Base-by-base conservation (phyloP, 1,140 invertebrate genomes). In the Drosophila obscura region DNA sequence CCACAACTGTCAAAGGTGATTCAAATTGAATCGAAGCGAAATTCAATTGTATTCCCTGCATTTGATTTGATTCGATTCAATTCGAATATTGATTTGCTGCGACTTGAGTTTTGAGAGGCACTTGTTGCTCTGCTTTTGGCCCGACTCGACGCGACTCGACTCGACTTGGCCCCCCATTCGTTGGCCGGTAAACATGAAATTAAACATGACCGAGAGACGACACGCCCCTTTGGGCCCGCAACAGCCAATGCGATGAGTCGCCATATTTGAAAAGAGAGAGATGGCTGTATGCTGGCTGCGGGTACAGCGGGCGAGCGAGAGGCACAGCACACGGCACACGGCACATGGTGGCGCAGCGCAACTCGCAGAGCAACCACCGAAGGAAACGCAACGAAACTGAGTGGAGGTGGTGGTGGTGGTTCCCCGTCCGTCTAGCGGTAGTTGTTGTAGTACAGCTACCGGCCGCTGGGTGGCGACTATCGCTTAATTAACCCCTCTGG, bases 251-350 rank as follows among this genome's bases (percentile, higher is more conserved):
- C 61, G 43, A 68, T 55, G 22, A 49, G 48, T 66, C 83, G 83
- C 83, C 83, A 87, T 87, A 88, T 87, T 87, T 87, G 80, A 79
- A 88, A 77, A 63, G 83, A 72, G 82, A 72, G 82, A 73, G 83
- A 78, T 68, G 59, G 72, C 71, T 39, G 44, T 53, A 64, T 31
- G 13, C 16, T 15, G 35, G 4, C 35, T 13, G 4, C 11, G 4
- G 11, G 11, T 4, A 5, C 35, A 11, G 22, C 19, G 50, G 22
- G 51, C 22, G 41, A 50, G 64, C 28, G 48, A 53, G 57, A 61
- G 41, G 15, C 64, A 55, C 49, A 64, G 6, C n/a, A 16, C 8
- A 41, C 24, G 58, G 51, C 19, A 19, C 19, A 19, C 19, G 2
- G 19, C 19, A 19, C n/a, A n/a, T n/a, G n/a, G n/a, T n/a, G n/a